Evolutionary conservation across 2,113 vertebrate species (phyloP), one percentile per base, ranked within the genome.

Genomic region (Sinocyclocheilus maitianheensis): DNA sequence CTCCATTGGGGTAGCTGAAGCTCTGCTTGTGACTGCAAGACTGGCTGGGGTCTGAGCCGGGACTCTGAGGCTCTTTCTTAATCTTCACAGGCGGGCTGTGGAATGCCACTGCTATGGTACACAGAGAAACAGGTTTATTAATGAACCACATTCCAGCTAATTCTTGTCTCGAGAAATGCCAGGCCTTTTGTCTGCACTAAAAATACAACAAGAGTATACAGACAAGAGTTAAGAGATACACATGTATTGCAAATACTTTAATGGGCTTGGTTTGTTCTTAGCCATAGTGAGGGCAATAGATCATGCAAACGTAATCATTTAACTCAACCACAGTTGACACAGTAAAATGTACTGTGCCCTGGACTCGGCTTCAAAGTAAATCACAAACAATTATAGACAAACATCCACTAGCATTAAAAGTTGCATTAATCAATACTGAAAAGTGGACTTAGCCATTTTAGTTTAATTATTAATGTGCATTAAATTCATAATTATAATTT

Each of bases 31-130:
- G 96, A 94, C 94, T 96, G 91, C 98, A 99, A 94, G 96, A 97
- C 94, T 96, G 94, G 60, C 93, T 92, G 81, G 96, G 94, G 87
- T 97, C 96, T 0, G 95, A 96, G 75, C 94, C 95, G 18, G 97
- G 97, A 90, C 97, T 99, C 88, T 94, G 96, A 0, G 96, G 97
- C 88, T 99, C 98, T 95, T 98, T 96, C 92, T 99, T 99, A 84
- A 99, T 97, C 90, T 96, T 98, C 85, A 97, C 97, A 11, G 97
- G 96, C 85, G 97, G 96, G 77, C 98, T 26, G 93, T 99, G 98
- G 90, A 99, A 98, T 87, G 97, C 97, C 94, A 99, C 97, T 93
- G 96, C 65, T 98, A 92, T 0, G 4, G 84, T 40, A 90, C 81
- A 93, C 71, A 84, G 75, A 87, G 79, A 72, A 53, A 75, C 67